A percentile compares a stretch with the other conserved stretches of the same genome.
phyloP scores from a whole-genome alignment of 1,140 invertebrate genomes.

The Glossosoma conforme region DNA sequence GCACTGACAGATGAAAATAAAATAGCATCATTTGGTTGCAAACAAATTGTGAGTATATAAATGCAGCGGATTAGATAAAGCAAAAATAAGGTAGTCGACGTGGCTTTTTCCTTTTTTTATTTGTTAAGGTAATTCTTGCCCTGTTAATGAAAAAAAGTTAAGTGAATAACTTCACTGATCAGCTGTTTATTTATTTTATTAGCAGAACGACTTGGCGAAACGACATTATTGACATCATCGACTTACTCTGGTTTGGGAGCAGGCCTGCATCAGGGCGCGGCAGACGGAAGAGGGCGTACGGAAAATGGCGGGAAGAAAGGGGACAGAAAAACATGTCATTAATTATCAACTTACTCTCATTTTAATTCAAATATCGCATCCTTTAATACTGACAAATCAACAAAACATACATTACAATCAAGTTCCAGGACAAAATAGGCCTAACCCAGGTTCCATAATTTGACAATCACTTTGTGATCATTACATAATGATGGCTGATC shows the following conservation, averaged over 20 bases:
- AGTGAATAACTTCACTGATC: conserved; percentile 37
- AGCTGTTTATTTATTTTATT: conserved; percentile 40
- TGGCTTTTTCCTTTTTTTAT: conserved; percentile 6
- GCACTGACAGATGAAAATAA: neutral
- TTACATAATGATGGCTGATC: too few relatives aligned
- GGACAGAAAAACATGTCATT: conserved; percentile 44
- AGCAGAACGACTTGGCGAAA: conserved; percentile 31
- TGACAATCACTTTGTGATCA: too few relatives aligned
- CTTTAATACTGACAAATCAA: too few relatives aligned
- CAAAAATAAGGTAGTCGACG: conserved; percentile 6
- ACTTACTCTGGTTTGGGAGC: conserved; percentile 52
- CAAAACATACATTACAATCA: too few relatives aligned
- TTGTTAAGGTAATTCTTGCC: conserved; percentile 22
- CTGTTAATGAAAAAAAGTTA: conserved; percentile 30
- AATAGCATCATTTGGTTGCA: conserved; percentile 6
- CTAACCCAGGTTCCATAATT: too few relatives aligned
- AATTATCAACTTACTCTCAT: conserved; percentile 26
- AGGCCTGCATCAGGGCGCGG: conserved; percentile 39
- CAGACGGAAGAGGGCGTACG: conserved; percentile 28
- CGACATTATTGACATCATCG: conserved; percentile 22
- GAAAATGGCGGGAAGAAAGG: conserved; percentile 39
- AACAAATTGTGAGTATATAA: conserved; percentile 9
- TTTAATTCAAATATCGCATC: conserved; percentile 4
- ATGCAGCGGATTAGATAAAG: conserved; percentile 12
- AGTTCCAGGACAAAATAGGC: too few relatives aligned